These are phyloP conservation scores for Moxostoma hubbsi DNA, from an alignment of 2,797 vertebrate species.

Conservation along the genomic window DNA sequence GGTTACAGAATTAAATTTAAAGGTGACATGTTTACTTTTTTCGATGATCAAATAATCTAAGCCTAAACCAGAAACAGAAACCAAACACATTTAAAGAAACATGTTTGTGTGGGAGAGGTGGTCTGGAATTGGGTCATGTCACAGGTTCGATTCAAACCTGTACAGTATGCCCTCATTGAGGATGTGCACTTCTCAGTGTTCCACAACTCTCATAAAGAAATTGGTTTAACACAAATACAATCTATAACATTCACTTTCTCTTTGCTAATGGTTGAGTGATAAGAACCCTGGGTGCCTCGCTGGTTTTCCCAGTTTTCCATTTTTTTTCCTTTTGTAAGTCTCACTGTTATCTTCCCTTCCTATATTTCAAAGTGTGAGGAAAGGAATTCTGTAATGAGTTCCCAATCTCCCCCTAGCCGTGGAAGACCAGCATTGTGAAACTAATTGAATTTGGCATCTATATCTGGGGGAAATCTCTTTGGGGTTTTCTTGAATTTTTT, in stretches of 20 bases:
- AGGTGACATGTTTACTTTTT: too few relatives aligned
- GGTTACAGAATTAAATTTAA: background rate
- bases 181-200: background rate
- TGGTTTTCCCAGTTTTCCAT: background rate
- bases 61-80: too few relatives aligned
- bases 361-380: conserved; percentile 77
- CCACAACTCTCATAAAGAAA: too few relatives aligned
- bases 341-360: conserved; percentile 60
- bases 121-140: too few relatives aligned
- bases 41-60: too few relatives aligned
- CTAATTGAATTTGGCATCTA: conserved; percentile 81
- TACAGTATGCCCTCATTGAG: background rate
- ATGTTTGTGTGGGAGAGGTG: too few relatives aligned
- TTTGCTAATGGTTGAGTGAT: background rate
- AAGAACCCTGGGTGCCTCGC: background rate
- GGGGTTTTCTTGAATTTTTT: conserved; percentile 64
- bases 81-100: too few relatives aligned
- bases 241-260: background rate
- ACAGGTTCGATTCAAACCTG: too few relatives aligned
- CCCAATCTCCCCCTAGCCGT: conserved; percentile 73
- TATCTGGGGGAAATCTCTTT: conserved; percentile 71
- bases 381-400: conserved; percentile 81
- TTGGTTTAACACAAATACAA: background rate
- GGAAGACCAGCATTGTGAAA: conserved; percentile 77
- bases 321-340: background rate